Evolutionary conservation across 2,888 invertebrate genomes (phyloP).

Genomic region (Hylaea fasciaria): DNA sequence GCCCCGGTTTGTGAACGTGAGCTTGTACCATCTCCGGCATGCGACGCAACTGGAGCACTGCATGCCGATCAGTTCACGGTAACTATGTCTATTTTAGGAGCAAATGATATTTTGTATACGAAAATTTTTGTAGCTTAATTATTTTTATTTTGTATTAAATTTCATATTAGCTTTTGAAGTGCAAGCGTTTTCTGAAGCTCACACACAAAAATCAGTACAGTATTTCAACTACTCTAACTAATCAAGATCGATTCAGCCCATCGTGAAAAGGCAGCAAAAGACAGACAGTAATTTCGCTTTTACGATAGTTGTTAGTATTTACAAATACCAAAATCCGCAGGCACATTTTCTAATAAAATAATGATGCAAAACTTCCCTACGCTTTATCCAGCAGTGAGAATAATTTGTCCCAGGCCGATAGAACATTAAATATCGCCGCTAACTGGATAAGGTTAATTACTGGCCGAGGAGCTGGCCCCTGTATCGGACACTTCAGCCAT

Average conservation of each 20-base stretch:
- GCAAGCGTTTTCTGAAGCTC: no score
- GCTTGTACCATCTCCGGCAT: slow-evolving; percentile 3
- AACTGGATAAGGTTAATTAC: slow-evolving; percentile 30
- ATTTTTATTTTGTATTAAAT: background rate
- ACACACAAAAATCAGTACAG: no score
- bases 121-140: background rate
- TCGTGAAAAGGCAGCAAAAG: no score
- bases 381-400: slow-evolving; percentile 15
- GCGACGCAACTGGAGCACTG: slow-evolving; percentile 6
- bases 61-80: background rate
- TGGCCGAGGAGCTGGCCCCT: slow-evolving; percentile 10
- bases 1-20: slow-evolving; percentile 7
- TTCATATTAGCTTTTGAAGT: no score
- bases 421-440: slow-evolving; percentile 14
- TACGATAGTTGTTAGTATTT: no score
- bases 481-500: slow-evolving; percentile 20
- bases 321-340: no score
- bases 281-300: no score
- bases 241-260: no score
- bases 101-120: background rate
- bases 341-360: no score
- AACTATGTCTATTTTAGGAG: background rate
- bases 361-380: slow-evolving; percentile 1
- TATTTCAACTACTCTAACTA: no score
- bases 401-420: slow-evolving; percentile 20